Evolutionary conservation across 2,113 vertebrate species (phyloP), one percentile per base, ranked within the genome.

Genomic region (Apodemus sylvaticus): DNA sequence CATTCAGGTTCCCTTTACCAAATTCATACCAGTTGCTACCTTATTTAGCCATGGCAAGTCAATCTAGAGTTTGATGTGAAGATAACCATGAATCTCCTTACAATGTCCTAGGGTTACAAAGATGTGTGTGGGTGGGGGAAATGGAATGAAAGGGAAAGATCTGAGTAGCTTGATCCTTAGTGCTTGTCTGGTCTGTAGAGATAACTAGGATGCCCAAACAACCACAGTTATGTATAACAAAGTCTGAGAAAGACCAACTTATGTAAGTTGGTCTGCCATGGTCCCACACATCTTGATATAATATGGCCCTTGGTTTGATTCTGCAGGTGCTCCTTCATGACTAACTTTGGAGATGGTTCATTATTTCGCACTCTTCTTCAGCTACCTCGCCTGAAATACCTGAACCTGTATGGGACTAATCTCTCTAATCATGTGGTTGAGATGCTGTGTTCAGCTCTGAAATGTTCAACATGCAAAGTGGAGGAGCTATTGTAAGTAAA

Each of bases 401-500:
- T 97, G 58, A 95, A 60, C 70, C 70, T 96, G 8, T 64, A 77
- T 0, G 90, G 90, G 64, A 93, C 88, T 0, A 8, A 19, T 3
- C 77, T 96, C 1, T 85, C 90, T 10, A 0, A 0, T 0, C 0
- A 0, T 19, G 31, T 31, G 0, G 14, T 91, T n/a, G 3, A 3
- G n/a, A 3, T 4, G n/a, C 36, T 96, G 34, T 86, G 94, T 2
- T 51, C 70, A 24, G 13, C 5, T 0, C 90, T 96, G 34, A 70
- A 1, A 7, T 26, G 51, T 12, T 60, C 83, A 0, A 0, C 2
- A 22, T 93, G 88, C 60, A 11, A 0, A 5, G 4, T 92, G 0
- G n/a, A 89, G 0, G 31, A 89, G n/a, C 78, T 96, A 11, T 29
- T 95, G 91, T 96, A 42, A 97, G 97, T 96, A 77, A n/a, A 3